Percentiles rank a stretch among this genome's conserved stretches.
Evolutionary conservation across 1,140 invertebrate genomes (phyloP).

Genomic region (Anastrepha obliqua): DNA sequence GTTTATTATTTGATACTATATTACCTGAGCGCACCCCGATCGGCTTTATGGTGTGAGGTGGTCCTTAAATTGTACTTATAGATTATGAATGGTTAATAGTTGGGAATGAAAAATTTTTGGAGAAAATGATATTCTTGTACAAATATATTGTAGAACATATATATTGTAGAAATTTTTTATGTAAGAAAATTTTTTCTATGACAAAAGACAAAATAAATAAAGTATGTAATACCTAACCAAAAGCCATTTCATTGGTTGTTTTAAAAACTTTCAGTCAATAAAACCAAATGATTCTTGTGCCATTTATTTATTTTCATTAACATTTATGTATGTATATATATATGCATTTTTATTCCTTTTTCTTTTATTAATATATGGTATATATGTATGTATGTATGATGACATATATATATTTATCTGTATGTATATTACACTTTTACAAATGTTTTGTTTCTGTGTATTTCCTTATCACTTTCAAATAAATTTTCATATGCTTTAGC

Average conservation of each 20-base stretch:
- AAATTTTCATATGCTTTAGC: background rate
- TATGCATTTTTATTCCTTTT: slow-evolving; percentile 36
- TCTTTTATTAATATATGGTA: slow-evolving; percentile 4
- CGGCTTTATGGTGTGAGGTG: no score
- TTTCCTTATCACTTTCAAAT: slow-evolving; percentile 43
- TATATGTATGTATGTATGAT: background rate
- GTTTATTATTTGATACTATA: no score
- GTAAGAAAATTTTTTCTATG: background rate
- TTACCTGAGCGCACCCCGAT: no score
- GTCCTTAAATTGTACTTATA: no score
- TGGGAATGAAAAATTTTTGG: no score
- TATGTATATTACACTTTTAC: slow-evolving; percentile 21
- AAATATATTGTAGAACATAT: no score
- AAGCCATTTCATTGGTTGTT: background rate
- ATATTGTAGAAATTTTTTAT: no score
- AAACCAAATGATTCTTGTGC: background rate
- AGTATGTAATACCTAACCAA: background rate
- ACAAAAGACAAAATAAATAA: slow-evolving; percentile 41
- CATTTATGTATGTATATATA: slow-evolving; percentile 56
- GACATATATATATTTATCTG: background rate
- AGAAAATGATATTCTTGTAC: no score
- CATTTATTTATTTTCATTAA: slow-evolving; percentile 52
- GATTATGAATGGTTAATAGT: no score
- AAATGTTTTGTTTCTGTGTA: background rate
- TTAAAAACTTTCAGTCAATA: background rate